Evolutionary conservation across 1,140 invertebrate genomes (phyloP).

Genomic region (Alviniconcha marisindica): DNA sequence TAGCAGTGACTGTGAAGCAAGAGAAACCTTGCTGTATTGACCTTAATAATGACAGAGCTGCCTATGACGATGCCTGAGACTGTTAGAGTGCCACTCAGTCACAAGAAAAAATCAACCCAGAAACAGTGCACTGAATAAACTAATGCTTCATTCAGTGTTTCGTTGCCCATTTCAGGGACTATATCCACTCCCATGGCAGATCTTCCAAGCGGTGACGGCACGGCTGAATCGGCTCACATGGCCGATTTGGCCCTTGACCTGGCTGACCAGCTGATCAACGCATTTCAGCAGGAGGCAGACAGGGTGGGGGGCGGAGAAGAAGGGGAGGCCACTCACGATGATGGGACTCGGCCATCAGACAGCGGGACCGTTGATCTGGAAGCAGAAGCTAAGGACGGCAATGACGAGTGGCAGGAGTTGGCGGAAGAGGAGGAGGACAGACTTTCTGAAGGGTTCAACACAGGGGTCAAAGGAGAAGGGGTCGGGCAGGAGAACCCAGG

Average conservation of each 20-base stretch:
- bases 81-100: neutral
- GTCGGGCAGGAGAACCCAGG: constrained; percentile 13
- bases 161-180: neutral
- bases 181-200: neutral
- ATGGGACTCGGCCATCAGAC: neutral
- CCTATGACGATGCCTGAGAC: no score
- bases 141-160: no score
- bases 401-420: constrained; percentile 33
- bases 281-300: constrained; percentile 25
- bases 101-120: neutral
- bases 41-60: neutral
- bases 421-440: neutral
- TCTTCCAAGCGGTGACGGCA: neutral
- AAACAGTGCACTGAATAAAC: no score
- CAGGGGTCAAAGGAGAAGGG: constrained; percentile 18
- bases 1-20: neutral
- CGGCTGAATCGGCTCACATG: constrained; percentile 13
- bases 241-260: constrained; percentile 23
- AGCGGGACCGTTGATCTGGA: neutral
- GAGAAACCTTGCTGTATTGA: neutral
- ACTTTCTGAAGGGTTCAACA: neutral
- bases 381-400: constrained; percentile 2
- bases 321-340: neutral
- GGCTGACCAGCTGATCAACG: constrained; percentile 28
- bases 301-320: neutral